Percentiles rank a stretch among this genome's conserved stretches.
Evolutionary conservation across 2,888 invertebrate genomes (phyloP).

Genomic region (Sthenelais limicola): DNA sequence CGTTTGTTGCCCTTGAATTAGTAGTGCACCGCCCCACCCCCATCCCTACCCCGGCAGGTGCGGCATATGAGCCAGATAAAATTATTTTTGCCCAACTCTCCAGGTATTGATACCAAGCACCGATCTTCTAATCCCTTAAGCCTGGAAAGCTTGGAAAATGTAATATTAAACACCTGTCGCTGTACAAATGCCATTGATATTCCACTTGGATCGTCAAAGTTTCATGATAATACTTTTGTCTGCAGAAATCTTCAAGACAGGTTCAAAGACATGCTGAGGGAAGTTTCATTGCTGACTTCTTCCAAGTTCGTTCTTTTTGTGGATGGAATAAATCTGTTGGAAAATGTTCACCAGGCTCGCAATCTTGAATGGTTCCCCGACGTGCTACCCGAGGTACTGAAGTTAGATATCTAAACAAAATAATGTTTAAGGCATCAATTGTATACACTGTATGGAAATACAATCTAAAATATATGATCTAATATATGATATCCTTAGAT

Average conservation of each 20-base stretch:
- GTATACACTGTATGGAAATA: neutral
- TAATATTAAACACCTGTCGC: too few relatives aligned
- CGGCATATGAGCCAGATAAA: too few relatives aligned
- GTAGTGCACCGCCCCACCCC: too few relatives aligned
- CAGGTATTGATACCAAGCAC: too few relatives aligned
- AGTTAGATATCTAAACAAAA: neutral
- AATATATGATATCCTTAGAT: neutral
- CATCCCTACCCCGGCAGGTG: too few relatives aligned
- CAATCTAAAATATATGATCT: neutral
- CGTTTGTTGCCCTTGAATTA: neutral
- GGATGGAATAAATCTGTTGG: constrained; percentile 71
- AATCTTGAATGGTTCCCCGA: constrained; percentile 70
- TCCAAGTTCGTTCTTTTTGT: constrained; percentile 66
- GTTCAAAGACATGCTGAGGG: constrained; percentile 61
- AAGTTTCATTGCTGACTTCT: constrained; percentile 54
- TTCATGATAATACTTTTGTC: neutral
- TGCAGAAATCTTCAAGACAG: constrained; percentile 61
- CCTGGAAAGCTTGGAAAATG: too few relatives aligned
- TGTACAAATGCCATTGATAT: too few relatives aligned
- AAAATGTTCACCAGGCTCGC: constrained; percentile 63
- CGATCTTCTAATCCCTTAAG: too few relatives aligned
- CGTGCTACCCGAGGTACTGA: constrained; percentile 64
- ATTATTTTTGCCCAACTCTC: too few relatives aligned
- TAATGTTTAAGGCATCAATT: neutral
- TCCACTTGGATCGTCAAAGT: too few relatives aligned